Base-by-base conservation (phyloP, 2,113 vertebrate genomes). In the Grammomys surdaster region DNA sequence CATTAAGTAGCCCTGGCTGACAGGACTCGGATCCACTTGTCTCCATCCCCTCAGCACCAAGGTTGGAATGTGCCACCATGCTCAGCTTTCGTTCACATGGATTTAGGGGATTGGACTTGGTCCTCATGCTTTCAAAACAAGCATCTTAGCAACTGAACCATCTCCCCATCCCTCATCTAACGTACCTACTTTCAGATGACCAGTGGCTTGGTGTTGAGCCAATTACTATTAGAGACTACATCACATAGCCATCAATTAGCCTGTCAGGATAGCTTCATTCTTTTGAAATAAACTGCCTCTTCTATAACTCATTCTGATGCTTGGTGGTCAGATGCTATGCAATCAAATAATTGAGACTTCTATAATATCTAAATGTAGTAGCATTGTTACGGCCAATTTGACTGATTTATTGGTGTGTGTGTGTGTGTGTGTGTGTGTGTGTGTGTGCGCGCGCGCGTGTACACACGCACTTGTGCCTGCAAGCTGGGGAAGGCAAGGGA, bases 321-420 rank as follows among this genome's bases (percentile, higher is more conserved):
- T 88, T 93, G n/a, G 46, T 87, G 33, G 60, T 77, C 93, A 93
- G 92, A 78, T 86, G 36, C 94, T 95, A 73, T 92, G 90, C 81
- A 88, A 72, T 97, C 96, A 97, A 92, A 97, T 97, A 89, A 96
- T 90, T 90, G 96, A 95, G 95, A 92, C 17, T 95, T 96, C 36
- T 92, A 2, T 96, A 85, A 51, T 33, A 96, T 95, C 54, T 92
- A 89, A 95, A 65, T 95, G 77, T 81, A 36, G 72, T 85, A 58
- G 89, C 67, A 60, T 86, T 86, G 60, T 70, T 36, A 92, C 63
- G 92, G 92, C 91, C 91, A 91, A 95, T 82, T 88, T 92, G 76
- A 80, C 31, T 89, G 94, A 97, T 97, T 95, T 94, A 14, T 58
- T 33, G 60, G 54, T 56, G 48, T n/a, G 16, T 51, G 89, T 75